These are phyloP conservation scores for Phortica variegata DNA, from an alignment of 1,140 invertebrate genomes.

Conservation along the genomic window DNA sequence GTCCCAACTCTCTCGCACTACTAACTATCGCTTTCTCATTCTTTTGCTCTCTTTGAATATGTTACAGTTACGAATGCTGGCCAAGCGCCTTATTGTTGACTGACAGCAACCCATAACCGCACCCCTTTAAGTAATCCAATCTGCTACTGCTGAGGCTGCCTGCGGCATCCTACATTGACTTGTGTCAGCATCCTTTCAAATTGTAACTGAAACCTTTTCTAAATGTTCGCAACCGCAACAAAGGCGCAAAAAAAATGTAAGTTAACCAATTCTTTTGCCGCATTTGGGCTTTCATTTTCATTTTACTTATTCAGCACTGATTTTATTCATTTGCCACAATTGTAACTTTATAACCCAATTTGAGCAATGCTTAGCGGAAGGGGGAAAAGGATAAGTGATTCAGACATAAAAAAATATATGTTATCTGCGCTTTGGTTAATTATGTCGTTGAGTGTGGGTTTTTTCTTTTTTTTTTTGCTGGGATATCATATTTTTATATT, in stretches of 20 bases:
- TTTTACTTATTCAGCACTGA: constrained; percentile 14
- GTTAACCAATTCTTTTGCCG: constrained; percentile 32
- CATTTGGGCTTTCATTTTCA: constrained; percentile 13
- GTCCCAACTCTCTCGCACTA: constrained; percentile 7
- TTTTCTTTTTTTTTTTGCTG: too few species aligned
- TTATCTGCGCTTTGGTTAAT: too few species aligned
- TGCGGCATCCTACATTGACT: constrained; percentile 25
- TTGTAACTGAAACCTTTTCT: constrained; percentile 37
- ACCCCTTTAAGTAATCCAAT: constrained; percentile 34
- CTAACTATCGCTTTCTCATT: too few species aligned
- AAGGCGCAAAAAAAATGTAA: too few species aligned
- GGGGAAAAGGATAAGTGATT: not conserved
- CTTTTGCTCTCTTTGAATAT: too few species aligned
- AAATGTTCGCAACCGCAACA: too few species aligned
- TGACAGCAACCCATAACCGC: constrained; percentile 19
- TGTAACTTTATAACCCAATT: constrained; percentile 50
- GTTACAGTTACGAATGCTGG: constrained; percentile 17
- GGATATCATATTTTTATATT: too few species aligned
- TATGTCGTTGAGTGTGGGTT: too few species aligned
- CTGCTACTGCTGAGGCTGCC: constrained; percentile 36
- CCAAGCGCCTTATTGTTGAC: constrained; percentile 5
- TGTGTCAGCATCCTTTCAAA: constrained; percentile 43
- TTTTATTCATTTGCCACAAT: constrained; percentile 29
- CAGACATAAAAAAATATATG: not conserved
- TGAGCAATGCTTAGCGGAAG: constrained; percentile 22